Evolutionary conservation across 1,140 invertebrate species (phyloP), one percentile per base, ranked within the genome.

Genomic region (Plectrocnemia conspersa): DNA sequence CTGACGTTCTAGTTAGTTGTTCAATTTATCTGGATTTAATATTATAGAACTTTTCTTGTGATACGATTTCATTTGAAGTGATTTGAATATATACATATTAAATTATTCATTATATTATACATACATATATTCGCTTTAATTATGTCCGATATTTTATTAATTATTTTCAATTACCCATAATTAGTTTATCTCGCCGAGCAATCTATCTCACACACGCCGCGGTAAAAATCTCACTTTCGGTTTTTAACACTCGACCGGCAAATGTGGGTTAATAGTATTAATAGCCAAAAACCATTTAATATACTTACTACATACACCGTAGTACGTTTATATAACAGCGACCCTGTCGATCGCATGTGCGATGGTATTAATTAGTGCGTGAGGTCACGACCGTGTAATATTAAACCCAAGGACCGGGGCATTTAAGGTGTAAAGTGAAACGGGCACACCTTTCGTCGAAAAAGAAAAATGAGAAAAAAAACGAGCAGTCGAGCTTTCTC

Each of bases 361-460:
- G 18, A 55, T 47, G 32, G 44, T 38, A 55, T 55, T 55, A 55
- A 55, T 55, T 55, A 55, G 44, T 33, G 33, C 33, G 29, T 40
- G 35, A 49, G 44, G 44, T 44, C 52, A 41, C 27, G 13, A 15
- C 21, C 11, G 38, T 42, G 29, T 45, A 21, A 23, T 27, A 47
- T 29, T 47, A 47, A 29, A 47, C 11, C 9, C 44, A 47, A 32
- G 44, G 44, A 16, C 44, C n/a, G n/a, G n/a, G n/a, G n/a, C 33
- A 47, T 47, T 47, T 32, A 15, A 15, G 5, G 35, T 38, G 35
- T n/a, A 7, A 38, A 15, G 16, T 9, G n/a, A n/a, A n/a, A n/a
- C n/a, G n/a, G n/a, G n/a, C n/a, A n/a, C n/a, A n/a, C n/a, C n/a
- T n/a, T n/a, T n/a, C n/a, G n/a, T n/a, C n/a, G n/a, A n/a, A n/a